Percentiles rank a stretch among this genome's conserved stretches.
These are phyloP conservation scores for Eupithecia subfuscata DNA, from an alignment of 2,888 invertebrate species.

Conservation along the genomic window DNA sequence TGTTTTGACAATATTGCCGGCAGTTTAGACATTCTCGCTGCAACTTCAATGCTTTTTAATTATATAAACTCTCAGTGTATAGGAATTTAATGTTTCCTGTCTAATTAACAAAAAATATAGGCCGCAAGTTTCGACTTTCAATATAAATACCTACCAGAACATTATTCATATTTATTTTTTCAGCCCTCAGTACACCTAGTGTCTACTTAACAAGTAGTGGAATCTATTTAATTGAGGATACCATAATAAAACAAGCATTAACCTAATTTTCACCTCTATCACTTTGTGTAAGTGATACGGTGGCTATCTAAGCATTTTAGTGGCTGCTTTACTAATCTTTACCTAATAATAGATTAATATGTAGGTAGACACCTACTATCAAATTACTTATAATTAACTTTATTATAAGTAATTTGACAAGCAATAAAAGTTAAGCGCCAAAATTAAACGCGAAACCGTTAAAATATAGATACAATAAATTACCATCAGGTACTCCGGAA, in stretches of 20 bases:
- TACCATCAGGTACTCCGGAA: constrained; percentile 52
- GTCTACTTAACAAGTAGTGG: background rate
- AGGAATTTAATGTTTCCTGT: background rate
- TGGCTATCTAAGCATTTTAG: constrained; percentile 19
- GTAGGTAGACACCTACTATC: background rate
- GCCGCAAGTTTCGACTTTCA: background rate
- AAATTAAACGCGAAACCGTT: background rate
- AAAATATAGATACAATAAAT: constrained; percentile 23
- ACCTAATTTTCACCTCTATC: constrained; percentile 24
- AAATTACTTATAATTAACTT: background rate
- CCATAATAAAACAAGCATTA: constrained; percentile 29
- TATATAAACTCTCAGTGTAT: background rate
- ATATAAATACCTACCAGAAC: too few relatives aligned
- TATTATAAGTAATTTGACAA: background rate
- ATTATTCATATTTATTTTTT: too few relatives aligned
- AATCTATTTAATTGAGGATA: constrained; percentile 19
- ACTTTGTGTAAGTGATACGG: constrained; percentile 26
- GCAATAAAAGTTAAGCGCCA: background rate
- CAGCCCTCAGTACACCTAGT: background rate
- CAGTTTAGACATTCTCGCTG: background rate
- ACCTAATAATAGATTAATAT: background rate
- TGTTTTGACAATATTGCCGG: background rate
- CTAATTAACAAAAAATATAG: background rate
- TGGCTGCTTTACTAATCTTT: constrained; percentile 12
- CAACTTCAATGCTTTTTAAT: background rate